phyloP scores from a whole-genome alignment of 2,888 invertebrate genomes.

The Morpho deidamia region DNA sequence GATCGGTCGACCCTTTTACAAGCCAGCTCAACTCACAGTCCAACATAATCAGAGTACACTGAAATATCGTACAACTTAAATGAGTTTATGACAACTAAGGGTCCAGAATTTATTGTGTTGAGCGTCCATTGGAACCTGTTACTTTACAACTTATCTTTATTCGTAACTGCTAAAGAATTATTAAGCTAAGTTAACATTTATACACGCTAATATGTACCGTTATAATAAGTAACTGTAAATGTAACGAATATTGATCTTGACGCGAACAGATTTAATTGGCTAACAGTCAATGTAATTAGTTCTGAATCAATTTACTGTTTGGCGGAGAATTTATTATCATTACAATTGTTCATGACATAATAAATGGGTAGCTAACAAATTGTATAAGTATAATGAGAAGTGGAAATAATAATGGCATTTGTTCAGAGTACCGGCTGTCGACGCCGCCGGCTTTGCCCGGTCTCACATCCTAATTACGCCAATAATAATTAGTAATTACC shows the following conservation, averaged over 20 bases:
- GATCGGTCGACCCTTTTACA: constrained; percentile 25
- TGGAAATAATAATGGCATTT: constrained; percentile 56
- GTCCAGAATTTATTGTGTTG: constrained; percentile 48
- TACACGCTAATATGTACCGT: constrained; percentile 52
- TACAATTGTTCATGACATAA: constrained; percentile 64
- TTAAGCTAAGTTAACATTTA: constrained; percentile 21
- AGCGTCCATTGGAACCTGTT: constrained; percentile 30
- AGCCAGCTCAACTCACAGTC: constrained; percentile 33
- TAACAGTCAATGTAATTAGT: constrained; percentile 53
- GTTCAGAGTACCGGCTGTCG: constrained; percentile 52
- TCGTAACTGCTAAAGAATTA: constrained; percentile 16
- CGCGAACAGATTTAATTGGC: constrained; percentile 43
- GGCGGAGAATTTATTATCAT: constrained; percentile 57
- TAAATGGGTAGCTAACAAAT: constrained; percentile 50
- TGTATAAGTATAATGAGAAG: constrained; percentile 30
- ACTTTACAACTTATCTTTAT: constrained; percentile 24
- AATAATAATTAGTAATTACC: constrained; percentile 62
- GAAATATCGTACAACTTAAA: constrained; percentile 51
- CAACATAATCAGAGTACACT: constrained; percentile 33
- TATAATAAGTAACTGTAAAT: constrained; percentile 56
- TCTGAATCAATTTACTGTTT: constrained; percentile 61
- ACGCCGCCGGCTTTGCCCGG: constrained; percentile 60
- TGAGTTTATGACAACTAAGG: constrained; percentile 62
- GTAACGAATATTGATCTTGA: constrained; percentile 31
- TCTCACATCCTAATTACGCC: constrained; percentile 75